Base-by-base conservation (phyloP, 2,888 invertebrate genomes). In the Axea sp. region DNA sequence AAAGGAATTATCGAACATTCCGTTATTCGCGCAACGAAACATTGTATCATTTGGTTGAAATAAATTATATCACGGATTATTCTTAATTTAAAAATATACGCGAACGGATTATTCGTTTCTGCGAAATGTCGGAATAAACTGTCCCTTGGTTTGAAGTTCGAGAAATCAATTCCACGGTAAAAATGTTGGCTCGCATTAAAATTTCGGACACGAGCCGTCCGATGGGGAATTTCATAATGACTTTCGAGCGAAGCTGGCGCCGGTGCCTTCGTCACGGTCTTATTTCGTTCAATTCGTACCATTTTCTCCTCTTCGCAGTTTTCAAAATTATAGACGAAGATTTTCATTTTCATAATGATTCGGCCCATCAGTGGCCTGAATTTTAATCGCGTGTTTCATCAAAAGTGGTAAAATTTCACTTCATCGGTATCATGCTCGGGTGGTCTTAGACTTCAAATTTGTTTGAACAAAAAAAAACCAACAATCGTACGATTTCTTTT, bases 171-270 rank as follows among this genome's bases (percentile, higher is more conserved):
- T 75, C 41, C 51, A 68, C 49, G 64, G 55, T 55, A 53, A 62
- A 43, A 72, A 43, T 57, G 24, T 41, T 47, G 31, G 41, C 28
- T 26, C 35, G 39, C 33, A 35, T 19, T 55, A 43, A 57, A 75
- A 77, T 59, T 45, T 53, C 74, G 77, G 76, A 69, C 37, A 71
- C 65, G 68, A 80, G 75, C 78, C 75, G 69, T 80, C 78, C 82
- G 81, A 77, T 77, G 15, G 81, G 82, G 84, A 86, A 84, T 85
- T 83, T 82, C 76, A 80, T 85, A 85, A 86, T 85, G 83, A 85
- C 83, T 84, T 82, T 59, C 77, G 79, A 81, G 79, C 76, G 79
- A 77, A 73, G 78, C 79, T 79, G 85, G 86, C 85, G 86, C 85
- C 85, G 81, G 75, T 73, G 76, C 76, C 82, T 82, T 84, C 81